These are phyloP conservation scores for Chondrilla cf. caribensis DNA, from an alignment of 37 sponge, comb jelly and placozoan species.

Conservation along the genomic window DNA sequence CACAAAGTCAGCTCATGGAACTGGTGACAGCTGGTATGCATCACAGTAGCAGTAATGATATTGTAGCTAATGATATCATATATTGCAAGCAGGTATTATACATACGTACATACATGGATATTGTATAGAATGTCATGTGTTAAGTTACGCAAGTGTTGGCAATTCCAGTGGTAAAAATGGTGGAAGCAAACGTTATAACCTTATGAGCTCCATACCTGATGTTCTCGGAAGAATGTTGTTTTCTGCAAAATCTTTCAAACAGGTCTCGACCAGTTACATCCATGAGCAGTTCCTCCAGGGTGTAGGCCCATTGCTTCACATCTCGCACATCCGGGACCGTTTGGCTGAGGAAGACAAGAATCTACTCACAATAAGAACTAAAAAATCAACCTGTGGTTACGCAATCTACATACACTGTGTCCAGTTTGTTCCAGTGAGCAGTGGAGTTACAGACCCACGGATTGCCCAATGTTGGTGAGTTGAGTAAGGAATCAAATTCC, in stretches of 20 bases:
- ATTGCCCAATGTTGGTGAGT: slow-evolving; percentile 39
- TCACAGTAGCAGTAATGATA: no score
- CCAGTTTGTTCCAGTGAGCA: slow-evolving; percentile 46
- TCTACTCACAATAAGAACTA: neutral
- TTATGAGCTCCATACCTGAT: no score
- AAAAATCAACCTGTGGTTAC: neutral
- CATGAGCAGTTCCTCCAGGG: slow-evolving; percentile 52
- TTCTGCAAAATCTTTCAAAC: slow-evolving; percentile 68
- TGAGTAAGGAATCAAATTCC: slow-evolving; percentile 66
- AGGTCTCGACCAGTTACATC: slow-evolving; percentile 62
- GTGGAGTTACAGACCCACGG: slow-evolving; percentile 64
- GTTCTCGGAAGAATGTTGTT: slow-evolving; percentile 62
- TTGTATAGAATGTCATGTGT: no score
- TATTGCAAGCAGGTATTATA: no score
- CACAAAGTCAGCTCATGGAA: no score
- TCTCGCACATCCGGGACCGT: slow-evolving; percentile 23
- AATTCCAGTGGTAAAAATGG: no score
- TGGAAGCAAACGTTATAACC: no score
- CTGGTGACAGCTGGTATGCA: no score
- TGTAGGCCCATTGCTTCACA: slow-evolving; percentile 61
- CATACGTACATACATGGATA: no score
- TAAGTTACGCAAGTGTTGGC: no score
- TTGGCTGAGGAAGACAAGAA: neutral
- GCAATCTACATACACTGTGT: slow-evolving; percentile 49
- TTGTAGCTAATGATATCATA: no score